Base-by-base conservation (phyloP, 2,888 invertebrate species). In the Mythimna albipuncta region DNA sequence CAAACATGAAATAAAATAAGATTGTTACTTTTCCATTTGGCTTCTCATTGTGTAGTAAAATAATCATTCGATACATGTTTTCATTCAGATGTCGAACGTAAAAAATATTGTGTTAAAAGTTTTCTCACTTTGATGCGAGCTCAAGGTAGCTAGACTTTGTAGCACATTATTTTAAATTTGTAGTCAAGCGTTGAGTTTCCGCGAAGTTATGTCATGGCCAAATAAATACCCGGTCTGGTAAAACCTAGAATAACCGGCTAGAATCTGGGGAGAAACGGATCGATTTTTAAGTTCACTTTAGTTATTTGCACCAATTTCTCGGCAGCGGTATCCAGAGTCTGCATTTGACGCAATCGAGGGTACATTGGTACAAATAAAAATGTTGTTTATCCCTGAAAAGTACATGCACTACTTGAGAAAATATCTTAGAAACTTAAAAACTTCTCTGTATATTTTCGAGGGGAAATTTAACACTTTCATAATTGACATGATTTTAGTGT, bases 101-200 rank as follows among this genome's bases (percentile, higher is more conserved):
- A 77, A 73, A 77, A 66, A 67, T 62, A 52, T 73, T 21, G 54
- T 72, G 66, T 50, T 78, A 63, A 57, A 66, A 58, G 44, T 54
- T 44, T 13, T 65, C 69, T 57, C 50, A 57, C 69, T 67, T 72
- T 64, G 63, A 66, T 69, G 59, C 63, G 66, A 61, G 26, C 66
- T 69, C 69, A 67, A 79, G 67, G 79, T 32, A 62, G 64, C 68
- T 52, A 57, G 55, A 80, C 52, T 78, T 71, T 69, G 66, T 69
- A 67, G 66, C 80, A 82, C 52, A 59, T 79, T 80, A 79, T 79
- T 82, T 73, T 47, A 61, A 44, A 61, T 64, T 52, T 58, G 65
- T 71, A 64, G 69, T 54, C 57, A 64, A 35, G 44, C 38, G 41
- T 32, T 32, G 32, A 54, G 16, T 71, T 81, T 67, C 82, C 41